Evolutionary conservation across 2,113 vertebrate genomes (phyloP), one percentile per base, ranked within the genome.

Genomic region (Melanostigma gelatinosum): DNA sequence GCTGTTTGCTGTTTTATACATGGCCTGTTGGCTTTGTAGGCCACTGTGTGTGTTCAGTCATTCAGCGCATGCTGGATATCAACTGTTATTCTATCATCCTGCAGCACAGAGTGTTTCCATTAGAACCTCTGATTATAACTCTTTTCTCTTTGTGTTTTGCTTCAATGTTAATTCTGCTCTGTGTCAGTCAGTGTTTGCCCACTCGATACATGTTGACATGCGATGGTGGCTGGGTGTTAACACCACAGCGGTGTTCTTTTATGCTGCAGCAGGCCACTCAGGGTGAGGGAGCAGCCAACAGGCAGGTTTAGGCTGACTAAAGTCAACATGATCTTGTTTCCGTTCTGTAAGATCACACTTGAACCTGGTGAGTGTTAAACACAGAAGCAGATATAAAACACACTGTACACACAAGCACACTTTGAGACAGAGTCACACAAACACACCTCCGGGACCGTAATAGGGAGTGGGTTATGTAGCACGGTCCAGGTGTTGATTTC

Each of bases 251-350:
- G 24, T 60, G 57, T 8, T 10, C 61, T 8, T 68, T 76, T 73
- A 48, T 72, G n/a, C 68, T 18, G 52, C 48, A 64, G 63, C 4
- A 32, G 40, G 29, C 32, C 36, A 6, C 24, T 27, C 27, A 70
- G 34, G 72, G 8, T 27, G 61, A 79, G 57, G 11, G 65, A 67
- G 75, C 73, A 60, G 75, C 58, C 75, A 54, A 77, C 60, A 68
- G 29, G 36, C 42, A 36, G 11, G 34, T 38, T 15, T 6, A 34
- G 15, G 57, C 5, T 1, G 8, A 44, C 52, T 61, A 22, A 63
- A 69, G 78, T 72, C 72, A 79, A 86, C 74, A 84, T 69, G 70
- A 72, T 61, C 74, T 80, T 29, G 38, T 9, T 40, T 54, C 13
- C 50, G 42, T 64, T 38, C 57, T 50, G n/a, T n/a, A 65, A 55